A percentile compares a stretch with the other conserved stretches of the same genome.
phyloP scores from a whole-genome alignment of 2,113 vertebrate species.

The Climacteris rufus region DNA sequence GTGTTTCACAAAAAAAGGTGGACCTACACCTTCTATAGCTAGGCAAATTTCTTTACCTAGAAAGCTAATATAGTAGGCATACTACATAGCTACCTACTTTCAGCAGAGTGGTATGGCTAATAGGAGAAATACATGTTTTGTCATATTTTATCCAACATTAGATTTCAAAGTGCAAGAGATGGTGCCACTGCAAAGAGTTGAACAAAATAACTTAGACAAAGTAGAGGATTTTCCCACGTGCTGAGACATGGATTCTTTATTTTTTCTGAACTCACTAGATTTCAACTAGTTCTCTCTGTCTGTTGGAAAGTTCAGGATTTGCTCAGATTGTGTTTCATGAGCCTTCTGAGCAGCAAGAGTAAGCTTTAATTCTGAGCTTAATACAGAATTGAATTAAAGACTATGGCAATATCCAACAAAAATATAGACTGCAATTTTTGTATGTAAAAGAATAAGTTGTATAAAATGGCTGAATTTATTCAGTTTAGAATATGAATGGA shows the following conservation, averaged over 20 bases:
- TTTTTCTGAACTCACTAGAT: not conserved
- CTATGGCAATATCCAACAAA: conserved; percentile 9
- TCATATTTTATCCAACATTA: not conserved
- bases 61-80: not conserved
- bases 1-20: not conserved
- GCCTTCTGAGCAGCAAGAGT: not conserved
- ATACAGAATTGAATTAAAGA: not conserved
- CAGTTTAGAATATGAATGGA: not conserved
- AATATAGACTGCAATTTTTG: conserved; percentile 9
- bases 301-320: not conserved
- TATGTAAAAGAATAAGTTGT: conserved; percentile 13
- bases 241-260: not conserved
- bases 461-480: conserved; percentile 6
- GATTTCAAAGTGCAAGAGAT: not conserved
- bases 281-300: not conserved
- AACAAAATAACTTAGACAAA: not conserved
- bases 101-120: not conserved
- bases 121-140: not conserved
- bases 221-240: not conserved
- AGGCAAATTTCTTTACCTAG: not conserved
- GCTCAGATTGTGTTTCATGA: not conserved
- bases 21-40: not conserved
- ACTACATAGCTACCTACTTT: not conserved
- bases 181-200: not conserved
- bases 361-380: not conserved